These are phyloP conservation scores for Thamnophis elegans DNA, from an alignment of 2,797 vertebrate species.

Conservation along the genomic window DNA sequence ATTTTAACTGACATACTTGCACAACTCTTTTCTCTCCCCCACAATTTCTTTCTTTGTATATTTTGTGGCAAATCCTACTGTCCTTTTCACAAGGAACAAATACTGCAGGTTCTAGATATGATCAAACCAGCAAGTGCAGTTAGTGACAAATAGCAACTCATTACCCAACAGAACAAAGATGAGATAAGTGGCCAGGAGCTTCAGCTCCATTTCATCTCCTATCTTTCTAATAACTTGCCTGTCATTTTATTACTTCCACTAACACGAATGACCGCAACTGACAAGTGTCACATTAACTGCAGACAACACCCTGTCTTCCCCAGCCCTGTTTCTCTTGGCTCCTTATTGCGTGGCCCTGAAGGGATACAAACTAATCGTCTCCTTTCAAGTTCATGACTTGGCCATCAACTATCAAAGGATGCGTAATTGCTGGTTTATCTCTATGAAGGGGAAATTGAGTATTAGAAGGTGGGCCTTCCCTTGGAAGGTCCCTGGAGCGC, in stretches of 20 bases:
- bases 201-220: conserved; percentile 85
- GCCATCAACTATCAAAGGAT: conserved; percentile 90
- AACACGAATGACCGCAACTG: conserved; percentile 82
- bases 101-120: conserved; percentile 56
- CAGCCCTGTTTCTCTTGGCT: conserved; percentile 78
- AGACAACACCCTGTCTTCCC: conserved; percentile 77
- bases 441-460: conserved; percentile 86
- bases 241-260: conserved; percentile 91
- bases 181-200: conserved; percentile 81
- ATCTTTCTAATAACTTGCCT: conserved; percentile 95
- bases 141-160: conserved; percentile 73
- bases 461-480: conserved; percentile 74
- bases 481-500: conserved; percentile 59
- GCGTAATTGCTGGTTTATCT: conserved; percentile 97
- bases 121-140: conserved; percentile 67
- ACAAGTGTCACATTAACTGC: conserved; percentile 89
- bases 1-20: conserved; percentile 66
- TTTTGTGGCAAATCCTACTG: conserved; percentile 75
- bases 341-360: conserved; percentile 82
- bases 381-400: conserved; percentile 89
- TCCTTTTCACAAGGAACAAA: conserved; percentile 73
- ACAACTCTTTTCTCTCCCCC: conserved; percentile 62
- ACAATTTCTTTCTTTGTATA: conserved; percentile 66
- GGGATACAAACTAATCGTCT: conserved; percentile 92
- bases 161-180: conserved; percentile 76